Evolutionary conservation across 23 tunicate genomes (phyloP), one percentile per base, ranked within the genome.

Genomic region (Botrylloides violaceus): DNA sequence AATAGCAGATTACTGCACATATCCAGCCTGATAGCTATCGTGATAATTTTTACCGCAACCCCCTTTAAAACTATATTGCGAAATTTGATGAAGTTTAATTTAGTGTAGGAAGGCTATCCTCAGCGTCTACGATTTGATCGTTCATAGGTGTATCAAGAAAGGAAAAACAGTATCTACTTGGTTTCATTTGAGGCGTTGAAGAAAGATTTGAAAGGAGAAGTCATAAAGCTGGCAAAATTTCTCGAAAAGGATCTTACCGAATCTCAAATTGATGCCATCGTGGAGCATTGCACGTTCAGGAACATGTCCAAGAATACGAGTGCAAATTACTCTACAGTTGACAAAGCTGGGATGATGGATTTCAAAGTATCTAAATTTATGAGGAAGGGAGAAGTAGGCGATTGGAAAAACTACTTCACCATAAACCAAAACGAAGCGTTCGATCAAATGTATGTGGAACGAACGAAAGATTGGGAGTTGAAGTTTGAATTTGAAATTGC

Each of bases 401-500:
- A 68, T 26, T 68, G 74, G 74, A 68, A 68, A 68, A 68, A 68
- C 32, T 30, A 68, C 37, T 68, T 68, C 32, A 68, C 74, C 24
- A 39, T 68, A 6, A 68, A 68, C 29, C 74, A 68, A 37, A 68
- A 2, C 26, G 21, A 19, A 6, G 74, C 74, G 20, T 68, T 68
- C 58, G 74, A 68, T 43, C 26, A 18, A n/a, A 2, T 68, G 58
- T 68, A 68, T 37, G 29, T 24, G 47, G 74, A 68, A 9, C 36
- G 30, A 1, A 68, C 37, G 23, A 68, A 37, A 1, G 74, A 36
- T 20, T 32, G 49, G 1, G 32, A 23, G 37, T 68, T 68, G 37
- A 28, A 68, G 7, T 32, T 68, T 24, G 29, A 15, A 20, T 68
- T 68, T 22, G 74, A 68, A 43, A 15, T 15, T 15, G 53, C 53